A percentile compares a stretch with the other conserved stretches of the same genome.
These are phyloP conservation scores for Hirtodrosophila trivittata DNA, from an alignment of 2,888 invertebrate species.

Conservation along the genomic window DNA sequence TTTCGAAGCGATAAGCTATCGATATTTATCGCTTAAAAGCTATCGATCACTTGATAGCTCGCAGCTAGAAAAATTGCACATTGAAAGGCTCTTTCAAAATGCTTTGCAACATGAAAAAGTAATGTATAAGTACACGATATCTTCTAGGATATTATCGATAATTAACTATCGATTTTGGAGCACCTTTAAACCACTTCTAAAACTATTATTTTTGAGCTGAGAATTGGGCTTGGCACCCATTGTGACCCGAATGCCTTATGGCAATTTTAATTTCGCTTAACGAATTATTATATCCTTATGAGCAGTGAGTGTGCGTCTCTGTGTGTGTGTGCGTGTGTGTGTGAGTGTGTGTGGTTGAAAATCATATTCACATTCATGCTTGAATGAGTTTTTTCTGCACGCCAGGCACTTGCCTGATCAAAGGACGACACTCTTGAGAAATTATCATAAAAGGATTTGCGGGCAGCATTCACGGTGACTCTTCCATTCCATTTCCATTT, in stretches of 20 bases:
- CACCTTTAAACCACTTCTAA: too few species aligned
- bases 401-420: constrained; percentile 81
- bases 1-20: too few species aligned
- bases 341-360: constrained; percentile 68
- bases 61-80: too few species aligned
- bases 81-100: too few species aligned
- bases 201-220: constrained; percentile 10
- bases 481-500: constrained; percentile 35
- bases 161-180: too few species aligned
- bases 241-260: constrained; percentile 50
- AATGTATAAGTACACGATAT: too few species aligned
- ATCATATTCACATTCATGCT: constrained; percentile 81
- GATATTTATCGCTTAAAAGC: too few species aligned
- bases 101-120: too few species aligned
- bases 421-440: constrained; percentile 83
- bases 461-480: constrained; percentile 46
- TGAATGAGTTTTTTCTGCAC: constrained; percentile 79
- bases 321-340: constrained; percentile 24
- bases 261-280: constrained; percentile 79
- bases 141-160: too few species aligned
- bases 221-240: constrained; percentile 23
- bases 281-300: constrained; percentile 78
- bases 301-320: constrained; percentile 28
- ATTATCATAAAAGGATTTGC: constrained; percentile 83
- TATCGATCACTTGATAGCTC: not conserved